These are phyloP conservation scores for Leucophenga montana DNA, from an alignment of 2,888 invertebrate genomes.

Conservation along the genomic window DNA sequence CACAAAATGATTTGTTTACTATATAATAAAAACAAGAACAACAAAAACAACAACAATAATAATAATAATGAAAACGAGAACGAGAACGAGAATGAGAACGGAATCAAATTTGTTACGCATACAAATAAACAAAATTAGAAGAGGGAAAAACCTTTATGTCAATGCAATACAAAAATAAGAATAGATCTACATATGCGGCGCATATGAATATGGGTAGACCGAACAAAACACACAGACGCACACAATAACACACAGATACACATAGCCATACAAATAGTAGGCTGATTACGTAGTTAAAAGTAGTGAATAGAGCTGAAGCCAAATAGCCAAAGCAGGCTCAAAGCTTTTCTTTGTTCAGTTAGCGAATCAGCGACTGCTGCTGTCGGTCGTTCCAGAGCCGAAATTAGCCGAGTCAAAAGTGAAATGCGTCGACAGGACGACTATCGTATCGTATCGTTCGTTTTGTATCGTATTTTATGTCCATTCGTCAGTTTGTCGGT, in stretches of 20 bases:
- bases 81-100: too few species aligned
- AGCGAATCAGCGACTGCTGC: too few species aligned
- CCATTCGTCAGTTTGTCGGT: background rate
- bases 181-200: background rate
- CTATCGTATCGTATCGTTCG: too few species aligned
- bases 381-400: too few species aligned
- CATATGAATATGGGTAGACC: background rate
- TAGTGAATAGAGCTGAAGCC: background rate
- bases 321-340: too few species aligned
- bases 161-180: background rate
- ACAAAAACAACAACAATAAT: background rate
- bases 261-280: background rate
- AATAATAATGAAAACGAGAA: too few species aligned
- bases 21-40: constrained; percentile 14
- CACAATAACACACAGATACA: background rate
- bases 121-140: constrained; percentile 1
- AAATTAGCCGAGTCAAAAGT: too few species aligned
- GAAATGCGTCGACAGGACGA: too few species aligned
- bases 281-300: constrained; percentile 21
- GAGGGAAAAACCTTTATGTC: background rate
- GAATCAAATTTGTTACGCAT: constrained; percentile 10
- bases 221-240: background rate
- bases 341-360: too few species aligned
- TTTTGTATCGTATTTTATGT: background rate
- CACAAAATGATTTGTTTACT: constrained; percentile 18